Evolutionary conservation across 2,113 vertebrate genomes (phyloP), one percentile per base, ranked within the genome.

Genomic region (Rhinogobius similis): DNA sequence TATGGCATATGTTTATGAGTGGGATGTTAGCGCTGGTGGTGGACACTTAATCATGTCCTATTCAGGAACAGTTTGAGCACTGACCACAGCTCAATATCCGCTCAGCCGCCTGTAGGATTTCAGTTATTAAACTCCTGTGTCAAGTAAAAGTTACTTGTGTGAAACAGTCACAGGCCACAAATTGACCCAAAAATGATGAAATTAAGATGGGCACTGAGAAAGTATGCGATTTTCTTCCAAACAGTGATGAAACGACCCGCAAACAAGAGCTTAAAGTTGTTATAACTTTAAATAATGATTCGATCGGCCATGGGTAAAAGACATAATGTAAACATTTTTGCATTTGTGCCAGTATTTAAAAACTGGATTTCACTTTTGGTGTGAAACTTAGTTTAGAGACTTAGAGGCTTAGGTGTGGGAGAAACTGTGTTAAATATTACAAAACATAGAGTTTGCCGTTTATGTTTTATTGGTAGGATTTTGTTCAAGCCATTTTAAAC

Each of bases 1-100:
- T 78, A 89, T 83, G 78, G 41, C 77, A 87, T 84, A 76, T 70
- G 82, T 78, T 84, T 55, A 67, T 81, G 68, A 48, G 71, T 73
- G 79, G 72, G 73, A 67, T 77, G 29, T 71, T 36, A 73, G 67
- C 11, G 50, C 27, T 36, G 66, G 75, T 29, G 44, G 23, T 36
- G 52, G 26, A 27, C 4, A 65, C 39, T 77, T 70, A 77, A 78
- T 72, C 76, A 72, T 4, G 55, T 52, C 38, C 50, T 29, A 71
- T 80, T 82, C 82, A n/a, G 0, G 29, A 4, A 24, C 66, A 39
- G 23, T 66, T 43, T 76, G 32, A 65, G 56, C 6, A 21, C 32
- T 53, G 39, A 63, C 75, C 43, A 13, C 56, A 7, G 0, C 23
- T 63, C 65, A n/a, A 36, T n/a, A 38, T n/a, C 3, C 7, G 4